phyloP scores from a whole-genome alignment of 92 coral and sea anemone genomes.

The Hydrozoanthus gracilis region DNA sequence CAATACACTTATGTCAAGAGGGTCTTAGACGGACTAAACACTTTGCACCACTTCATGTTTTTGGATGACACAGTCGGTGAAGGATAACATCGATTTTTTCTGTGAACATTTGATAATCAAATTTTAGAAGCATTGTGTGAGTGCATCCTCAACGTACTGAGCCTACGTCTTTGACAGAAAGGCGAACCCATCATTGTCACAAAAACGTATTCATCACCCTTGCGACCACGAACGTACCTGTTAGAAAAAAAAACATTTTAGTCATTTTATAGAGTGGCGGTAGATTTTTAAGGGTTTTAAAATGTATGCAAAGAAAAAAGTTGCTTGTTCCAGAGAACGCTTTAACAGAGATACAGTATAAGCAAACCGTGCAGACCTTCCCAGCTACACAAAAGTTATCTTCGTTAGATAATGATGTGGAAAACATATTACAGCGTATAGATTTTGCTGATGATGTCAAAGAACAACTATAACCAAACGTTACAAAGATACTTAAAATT shows the following conservation, averaged over 20 bases:
- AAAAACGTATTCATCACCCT: constrained; percentile 40
- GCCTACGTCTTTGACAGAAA: constrained; percentile 10
- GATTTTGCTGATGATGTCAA: no score
- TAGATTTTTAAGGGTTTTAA: constrained; percentile 36
- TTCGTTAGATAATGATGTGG: neutral
- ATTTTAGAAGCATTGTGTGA: constrained; percentile 48
- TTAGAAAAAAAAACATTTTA: constrained; percentile 39
- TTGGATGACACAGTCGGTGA: neutral
- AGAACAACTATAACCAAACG: no score
- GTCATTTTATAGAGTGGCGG: constrained; percentile 40
- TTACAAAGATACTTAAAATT: no score
- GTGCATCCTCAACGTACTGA: constrained; percentile 49
- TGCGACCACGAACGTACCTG: constrained; percentile 51
- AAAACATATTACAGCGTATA: no score
- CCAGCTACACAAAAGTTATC: neutral
- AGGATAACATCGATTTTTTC: constrained; percentile 39
- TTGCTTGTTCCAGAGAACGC: neutral
- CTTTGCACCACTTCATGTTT: neutral
- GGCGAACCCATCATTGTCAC: constrained; percentile 34
- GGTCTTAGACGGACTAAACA: neutral
- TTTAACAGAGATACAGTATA: neutral
- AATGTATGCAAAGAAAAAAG: neutral
- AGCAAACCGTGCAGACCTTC: neutral
- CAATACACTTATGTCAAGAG: neutral
- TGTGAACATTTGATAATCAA: constrained; percentile 46